Percentiles rank a stretch among this genome's conserved stretches.
phyloP scores from a whole-genome alignment of 1,140 invertebrate genomes.

The Drosophila melanogaster region DNA sequence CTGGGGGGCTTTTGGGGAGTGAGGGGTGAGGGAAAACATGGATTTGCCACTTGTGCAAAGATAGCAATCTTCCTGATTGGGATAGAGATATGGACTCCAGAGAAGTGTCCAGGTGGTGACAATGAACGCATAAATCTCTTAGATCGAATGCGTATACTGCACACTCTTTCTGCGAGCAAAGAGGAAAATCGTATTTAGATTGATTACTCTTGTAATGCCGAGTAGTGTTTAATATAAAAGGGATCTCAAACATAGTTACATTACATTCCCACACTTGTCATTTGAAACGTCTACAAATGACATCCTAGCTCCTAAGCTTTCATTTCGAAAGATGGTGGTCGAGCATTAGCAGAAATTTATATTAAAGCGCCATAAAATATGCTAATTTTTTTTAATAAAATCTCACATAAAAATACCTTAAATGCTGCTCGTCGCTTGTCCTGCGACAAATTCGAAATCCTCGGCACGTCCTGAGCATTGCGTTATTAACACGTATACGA shows the following conservation, averaged over 20 bases:
- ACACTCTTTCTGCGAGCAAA: not conserved
- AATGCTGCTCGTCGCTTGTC: conserved; percentile 43
- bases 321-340: not conserved
- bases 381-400: conserved; percentile 74
- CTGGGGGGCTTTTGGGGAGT: conserved; percentile 23
- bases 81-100: conserved; percentile 15
- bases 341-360: conserved; percentile 14
- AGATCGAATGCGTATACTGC: not conserved
- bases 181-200: not conserved
- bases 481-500: conserved; percentile 74
- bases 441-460: conserved; percentile 55
- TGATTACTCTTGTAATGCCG: not conserved
- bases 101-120: not conserved
- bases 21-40: conserved; percentile 14
- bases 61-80: conserved; percentile 38
- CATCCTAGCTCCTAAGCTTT: not conserved
- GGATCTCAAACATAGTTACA: not conserved
- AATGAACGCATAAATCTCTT: conserved; percentile 6
- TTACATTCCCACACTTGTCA: not conserved
- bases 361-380: conserved; percentile 62
- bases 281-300: conserved; percentile 1
- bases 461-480: conserved; percentile 65
- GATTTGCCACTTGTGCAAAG: conserved; percentile 27
- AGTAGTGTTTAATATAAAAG: not conserved
- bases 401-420: conserved; percentile 72